Evolutionary conservation across 92 coral and sea anemone species (phyloP).

Genomic region (Porites evermanni): DNA sequence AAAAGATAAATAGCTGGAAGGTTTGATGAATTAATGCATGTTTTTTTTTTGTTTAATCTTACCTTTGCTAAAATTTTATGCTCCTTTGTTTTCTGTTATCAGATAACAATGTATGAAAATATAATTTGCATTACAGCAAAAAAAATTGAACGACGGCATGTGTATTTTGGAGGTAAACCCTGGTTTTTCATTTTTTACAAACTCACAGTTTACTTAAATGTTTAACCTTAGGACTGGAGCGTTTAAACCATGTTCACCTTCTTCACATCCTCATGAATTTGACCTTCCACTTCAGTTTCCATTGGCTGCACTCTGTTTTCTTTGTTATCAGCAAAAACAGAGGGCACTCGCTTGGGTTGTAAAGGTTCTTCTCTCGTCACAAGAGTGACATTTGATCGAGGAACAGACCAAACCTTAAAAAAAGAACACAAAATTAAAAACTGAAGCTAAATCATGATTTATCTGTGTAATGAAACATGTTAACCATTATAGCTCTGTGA

Average conservation of each 20-base stretch:
- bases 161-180: too few species aligned
- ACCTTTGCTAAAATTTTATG: too few species aligned
- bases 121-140: too few species aligned
- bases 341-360: conserved; percentile 77
- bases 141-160: too few species aligned
- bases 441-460: not conserved
- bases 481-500: too few species aligned
- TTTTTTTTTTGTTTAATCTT: too few species aligned
- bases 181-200: too few species aligned
- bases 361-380: conserved; percentile 76
- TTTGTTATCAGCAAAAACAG: conserved; percentile 61
- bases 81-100: too few species aligned
- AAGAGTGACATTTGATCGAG: conserved; percentile 58
- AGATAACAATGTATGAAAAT: too few species aligned
- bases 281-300: conserved; percentile 71
- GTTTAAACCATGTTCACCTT: conserved; percentile 31
- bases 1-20: too few species aligned
- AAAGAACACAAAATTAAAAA: not conserved
- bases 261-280: conserved; percentile 54
- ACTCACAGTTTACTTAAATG: too few species aligned
- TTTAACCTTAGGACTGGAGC: not conserved
- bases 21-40: too few species aligned
- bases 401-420: conserved; percentile 83
- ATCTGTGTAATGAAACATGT: not conserved
- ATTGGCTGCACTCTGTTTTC: conserved; percentile 47